Evolutionary conservation across 1,140 invertebrate genomes (phyloP), one percentile per base, ranked within the genome.

Genomic region (Pinna nobilis): DNA sequence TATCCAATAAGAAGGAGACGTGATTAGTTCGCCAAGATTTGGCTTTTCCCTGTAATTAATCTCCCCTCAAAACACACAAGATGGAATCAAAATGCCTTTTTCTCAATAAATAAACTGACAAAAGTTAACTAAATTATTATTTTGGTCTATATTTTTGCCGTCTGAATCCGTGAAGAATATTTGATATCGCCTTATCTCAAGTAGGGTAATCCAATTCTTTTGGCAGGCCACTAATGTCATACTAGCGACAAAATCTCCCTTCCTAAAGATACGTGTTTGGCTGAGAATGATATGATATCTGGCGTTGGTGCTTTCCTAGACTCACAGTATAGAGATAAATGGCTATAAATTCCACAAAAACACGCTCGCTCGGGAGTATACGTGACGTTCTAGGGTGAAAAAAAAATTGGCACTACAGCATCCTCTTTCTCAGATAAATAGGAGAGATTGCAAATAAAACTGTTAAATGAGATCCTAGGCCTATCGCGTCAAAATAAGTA

Each of bases 291-390:
- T 74, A 74, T 44, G 65, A 61, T 74, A 75, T 75, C 73, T 75
- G 73, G 59, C 73, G 70, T 49, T 49, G 53, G 41, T 44, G 66
- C 60, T 61, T 57, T 70, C 66, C 66, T 44, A 57, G 73, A 65
- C 73, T 75, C 67, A 47, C 51, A 65, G 70, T 53, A 65, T 47
- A 44, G 37, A 55, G 73, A 75, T 75, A 75, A 75, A 75, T 70
- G 66, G 55, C 66, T 75, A 75, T 75, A 75, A 75, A 75, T 75
- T 75, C 51, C 23, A 60, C 66, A 75, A 75, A 75, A 75, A 75
- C 73, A 75, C 73, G 73, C 70, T 75, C 66, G 57, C 73, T 59
- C 61, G 33, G 51, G 73, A 64, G 50, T 51, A 61, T 75, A 65
- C 73, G 67, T 75, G 73, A 75, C 73, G 70, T 61, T 28, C 41